A percentile compares a stretch with the other conserved stretches of the same genome.
Evolutionary conservation across 2,113 vertebrate genomes (phyloP).

Genomic region (Sclerurus mexicanus): DNA sequence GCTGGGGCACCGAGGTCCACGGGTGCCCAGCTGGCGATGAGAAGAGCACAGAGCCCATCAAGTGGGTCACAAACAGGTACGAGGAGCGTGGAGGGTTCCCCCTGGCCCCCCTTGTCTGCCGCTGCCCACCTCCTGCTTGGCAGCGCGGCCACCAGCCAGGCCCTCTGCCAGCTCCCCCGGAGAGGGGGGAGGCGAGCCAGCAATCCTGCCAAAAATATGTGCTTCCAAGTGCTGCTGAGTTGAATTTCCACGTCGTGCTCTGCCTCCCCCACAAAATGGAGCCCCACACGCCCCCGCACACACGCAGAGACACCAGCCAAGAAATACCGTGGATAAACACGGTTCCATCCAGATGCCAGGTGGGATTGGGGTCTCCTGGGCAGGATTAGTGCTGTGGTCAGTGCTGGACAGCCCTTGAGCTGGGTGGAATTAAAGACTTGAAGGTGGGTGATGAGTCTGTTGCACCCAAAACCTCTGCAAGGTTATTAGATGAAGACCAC

Average conservation of each 20-base stretch:
- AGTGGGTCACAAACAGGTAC: background rate
- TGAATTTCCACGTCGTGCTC: background rate
- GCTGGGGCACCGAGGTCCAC: fast-evolving
- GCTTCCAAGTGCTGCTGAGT: background rate
- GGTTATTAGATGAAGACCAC: background rate
- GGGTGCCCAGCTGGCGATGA: fast-evolving
- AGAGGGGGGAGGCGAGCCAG: background rate
- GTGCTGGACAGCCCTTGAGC: background rate
- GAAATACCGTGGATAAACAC: background rate
- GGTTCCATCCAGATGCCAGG: background rate
- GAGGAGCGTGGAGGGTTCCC: background rate
- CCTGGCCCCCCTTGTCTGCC: background rate
- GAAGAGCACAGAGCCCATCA: background rate
- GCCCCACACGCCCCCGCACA: fast-evolving
- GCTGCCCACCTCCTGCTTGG: background rate
- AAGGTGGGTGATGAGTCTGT: background rate
- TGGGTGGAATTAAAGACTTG: background rate
- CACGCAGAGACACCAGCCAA: background rate
- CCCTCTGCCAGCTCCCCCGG: background rate
- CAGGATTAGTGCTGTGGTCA: background rate
- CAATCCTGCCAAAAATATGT: background rate
- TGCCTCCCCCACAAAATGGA: background rate
- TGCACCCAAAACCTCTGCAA: background rate
- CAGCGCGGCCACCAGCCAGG: background rate
- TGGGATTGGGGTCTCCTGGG: fast-evolving